Percentiles rank a stretch among this genome's conserved stretches.
These are phyloP conservation scores for Ceratina calcarata DNA, from an alignment of 1,140 invertebrate genomes.

Conservation along the genomic window DNA sequence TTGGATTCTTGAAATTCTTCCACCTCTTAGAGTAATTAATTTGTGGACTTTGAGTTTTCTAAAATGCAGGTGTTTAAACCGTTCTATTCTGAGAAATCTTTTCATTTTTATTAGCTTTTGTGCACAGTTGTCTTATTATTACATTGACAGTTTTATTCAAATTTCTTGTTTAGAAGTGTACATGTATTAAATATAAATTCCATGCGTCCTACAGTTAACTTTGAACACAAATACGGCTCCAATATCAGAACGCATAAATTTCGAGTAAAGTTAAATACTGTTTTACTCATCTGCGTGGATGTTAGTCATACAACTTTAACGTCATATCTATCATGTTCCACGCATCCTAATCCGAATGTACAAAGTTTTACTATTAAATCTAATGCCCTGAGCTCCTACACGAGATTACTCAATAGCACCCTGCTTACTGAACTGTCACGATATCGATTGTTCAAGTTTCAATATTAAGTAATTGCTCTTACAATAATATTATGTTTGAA, in stretches of 20 bases:
- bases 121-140: too few species aligned
- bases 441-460: not conserved
- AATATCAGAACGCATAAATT: not conserved
- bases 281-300: not conserved
- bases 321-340: conserved; percentile 11
- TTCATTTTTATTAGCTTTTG: too few species aligned
- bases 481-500: too few species aligned
- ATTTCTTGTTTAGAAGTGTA: too few species aligned
- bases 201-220: too few species aligned
- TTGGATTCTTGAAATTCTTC: not conserved
- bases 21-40: too few species aligned
- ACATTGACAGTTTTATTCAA: too few species aligned
- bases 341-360: not conserved
- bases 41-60: too few species aligned
- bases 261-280: not conserved
- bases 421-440: not conserved
- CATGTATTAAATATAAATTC: too few species aligned
- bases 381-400: conserved; percentile 7
- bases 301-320: conserved; percentile 3
- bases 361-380: conserved; percentile 2
- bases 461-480: too few species aligned
- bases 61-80: too few species aligned
- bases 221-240: not conserved
- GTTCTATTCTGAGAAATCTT: too few species aligned
- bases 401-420: not conserved